Percentiles rank a stretch among this genome's conserved stretches.
Conservation (phyloP, 2,797 vertebrate species). For the Propithecus perrieri region DNA sequence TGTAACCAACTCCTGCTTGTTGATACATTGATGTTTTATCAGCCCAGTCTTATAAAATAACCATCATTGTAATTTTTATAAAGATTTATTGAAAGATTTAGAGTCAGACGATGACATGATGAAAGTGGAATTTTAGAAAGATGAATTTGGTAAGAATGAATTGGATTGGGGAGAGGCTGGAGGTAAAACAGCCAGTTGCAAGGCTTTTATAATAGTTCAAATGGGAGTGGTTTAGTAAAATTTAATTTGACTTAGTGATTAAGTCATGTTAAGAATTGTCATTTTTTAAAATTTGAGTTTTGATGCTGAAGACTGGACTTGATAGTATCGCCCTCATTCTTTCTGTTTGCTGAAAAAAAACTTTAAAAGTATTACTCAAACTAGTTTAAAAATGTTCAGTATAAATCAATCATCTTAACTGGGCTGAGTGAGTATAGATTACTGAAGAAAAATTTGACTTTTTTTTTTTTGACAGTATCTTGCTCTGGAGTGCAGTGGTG, state of each 20-base stretch:
- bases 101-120: not conserved
- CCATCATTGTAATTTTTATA: not conserved
- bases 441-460: not conserved
- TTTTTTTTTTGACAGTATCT: too few relatives aligned
- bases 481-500: too few relatives aligned
- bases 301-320: not conserved
- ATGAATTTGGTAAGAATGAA: not conserved
- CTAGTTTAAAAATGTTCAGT: not conserved
- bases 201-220: not conserved
- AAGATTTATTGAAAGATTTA: not conserved
- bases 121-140: not conserved
- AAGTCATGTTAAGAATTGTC: not conserved
- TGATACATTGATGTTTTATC: not conserved
- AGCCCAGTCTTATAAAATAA: not conserved
- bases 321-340: not conserved
- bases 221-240: not conserved
- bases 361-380: not conserved
- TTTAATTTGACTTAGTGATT: not conserved
- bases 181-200: not conserved
- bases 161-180: not conserved
- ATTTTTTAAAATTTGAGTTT: constrained; percentile 12
- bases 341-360: not conserved
- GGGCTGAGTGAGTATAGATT: not conserved
- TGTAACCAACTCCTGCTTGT: not conserved
- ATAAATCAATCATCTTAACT: not conserved